Percentiles rank a stretch among this genome's conserved stretches.
phyloP scores from a whole-genome alignment of 2,797 vertebrate species.

The Mormyrus hasselquistii region DNA sequence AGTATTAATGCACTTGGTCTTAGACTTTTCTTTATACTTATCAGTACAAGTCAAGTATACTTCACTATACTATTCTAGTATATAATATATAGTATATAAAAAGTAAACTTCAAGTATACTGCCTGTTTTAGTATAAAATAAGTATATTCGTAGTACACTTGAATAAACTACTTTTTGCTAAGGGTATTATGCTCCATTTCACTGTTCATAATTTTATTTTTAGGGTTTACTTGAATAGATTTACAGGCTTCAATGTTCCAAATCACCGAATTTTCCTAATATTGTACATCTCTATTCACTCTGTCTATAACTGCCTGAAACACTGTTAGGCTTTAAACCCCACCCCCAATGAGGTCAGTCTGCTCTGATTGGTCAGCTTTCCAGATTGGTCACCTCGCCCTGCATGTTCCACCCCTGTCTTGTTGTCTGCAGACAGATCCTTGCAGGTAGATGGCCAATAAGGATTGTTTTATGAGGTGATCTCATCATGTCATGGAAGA shows the following conservation, averaged over 20 bases:
- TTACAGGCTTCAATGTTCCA: background rate
- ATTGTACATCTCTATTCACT: background rate
- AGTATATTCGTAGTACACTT: too few species aligned
- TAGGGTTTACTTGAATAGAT: background rate
- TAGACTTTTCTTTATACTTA: too few species aligned
- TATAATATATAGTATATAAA: too few species aligned
- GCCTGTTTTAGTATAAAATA: too few species aligned
- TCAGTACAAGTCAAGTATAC: too few species aligned
- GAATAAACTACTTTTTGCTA: too few species aligned
- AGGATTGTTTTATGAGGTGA: background rate
- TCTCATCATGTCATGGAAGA: background rate
- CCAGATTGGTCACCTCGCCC: background rate
- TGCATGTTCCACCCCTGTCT: background rate
- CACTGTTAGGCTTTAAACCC: background rate
- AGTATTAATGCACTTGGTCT: too few species aligned
- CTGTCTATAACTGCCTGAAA: background rate
- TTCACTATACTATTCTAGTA: too few species aligned
- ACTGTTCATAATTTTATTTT: background rate
- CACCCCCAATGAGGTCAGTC: background rate
- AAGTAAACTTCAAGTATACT: too few species aligned
- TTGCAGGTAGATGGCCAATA: background rate
- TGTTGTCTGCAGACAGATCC: background rate
- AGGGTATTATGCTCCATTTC: background rate
- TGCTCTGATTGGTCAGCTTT: background rate
- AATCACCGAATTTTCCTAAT: background rate